Evolutionary conservation across 2,797 vertebrate species (phyloP).

Genomic region (Nannoperca obscura): DNA sequence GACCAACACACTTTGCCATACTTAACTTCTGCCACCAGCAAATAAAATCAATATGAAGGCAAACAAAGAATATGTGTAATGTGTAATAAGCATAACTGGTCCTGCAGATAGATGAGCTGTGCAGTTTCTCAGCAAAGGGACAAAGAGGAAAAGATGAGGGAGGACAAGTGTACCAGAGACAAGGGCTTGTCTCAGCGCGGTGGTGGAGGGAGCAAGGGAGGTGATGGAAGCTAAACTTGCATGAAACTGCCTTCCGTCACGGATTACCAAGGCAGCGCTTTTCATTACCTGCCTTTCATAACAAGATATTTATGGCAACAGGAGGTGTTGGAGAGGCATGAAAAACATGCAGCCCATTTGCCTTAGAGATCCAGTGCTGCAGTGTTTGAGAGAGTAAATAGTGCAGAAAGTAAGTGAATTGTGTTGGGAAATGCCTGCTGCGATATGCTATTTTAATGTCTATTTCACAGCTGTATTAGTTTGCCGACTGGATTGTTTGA

Average conservation of each 20-base stretch:
- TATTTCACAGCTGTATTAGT: constrained; percentile 79
- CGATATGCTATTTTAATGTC: constrained; percentile 77
- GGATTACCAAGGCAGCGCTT: constrained; percentile 76
- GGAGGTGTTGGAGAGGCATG: constrained; percentile 62
- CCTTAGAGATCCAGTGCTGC: constrained; percentile 55
- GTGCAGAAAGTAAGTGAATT: constrained; percentile 77
- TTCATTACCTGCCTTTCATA: constrained; percentile 84
- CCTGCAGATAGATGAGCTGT: constrained; percentile 24
- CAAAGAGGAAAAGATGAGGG: constrained; percentile 43
- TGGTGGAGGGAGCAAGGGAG: constrained; percentile 42
- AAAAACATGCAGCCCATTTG: constrained; percentile 77
- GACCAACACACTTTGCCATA: constrained; percentile 11
- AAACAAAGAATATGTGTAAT: constrained; percentile 57
- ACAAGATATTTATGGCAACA: constrained; percentile 81
- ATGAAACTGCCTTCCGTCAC: constrained; percentile 77
- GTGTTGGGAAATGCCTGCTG: constrained; percentile 73
- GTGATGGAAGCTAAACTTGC: constrained; percentile 77
- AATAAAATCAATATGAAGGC: constrained; percentile 36
- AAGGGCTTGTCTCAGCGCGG: constrained; percentile 40
- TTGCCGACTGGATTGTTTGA: constrained; percentile 73
- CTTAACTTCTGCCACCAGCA: background rate
- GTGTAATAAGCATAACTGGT: constrained; percentile 49
- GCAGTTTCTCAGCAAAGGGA: constrained; percentile 50
- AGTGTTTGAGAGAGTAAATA: constrained; percentile 60
- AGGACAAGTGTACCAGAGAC: constrained; percentile 40